These are phyloP conservation scores for Sisyra nigra DNA, from an alignment of 2,888 invertebrate genomes.

Conservation along the genomic window DNA sequence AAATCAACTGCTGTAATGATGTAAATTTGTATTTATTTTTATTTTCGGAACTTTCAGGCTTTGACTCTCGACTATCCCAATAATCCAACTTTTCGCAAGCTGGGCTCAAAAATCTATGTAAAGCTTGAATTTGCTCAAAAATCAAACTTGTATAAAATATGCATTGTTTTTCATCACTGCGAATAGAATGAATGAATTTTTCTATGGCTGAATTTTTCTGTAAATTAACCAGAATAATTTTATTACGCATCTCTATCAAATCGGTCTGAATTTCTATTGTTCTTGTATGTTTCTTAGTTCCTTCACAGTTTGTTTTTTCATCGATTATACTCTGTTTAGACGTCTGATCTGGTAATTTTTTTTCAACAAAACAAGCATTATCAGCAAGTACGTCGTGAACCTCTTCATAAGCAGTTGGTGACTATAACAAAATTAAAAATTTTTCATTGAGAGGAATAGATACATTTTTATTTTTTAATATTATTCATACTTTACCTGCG, in stretches of 20 bases:
- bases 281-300: too few species aligned
- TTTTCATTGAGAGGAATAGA: neutral
- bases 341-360: too few species aligned
- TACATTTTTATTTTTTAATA: constrained; percentile 2
- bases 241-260: too few species aligned
- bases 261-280: too few species aligned
- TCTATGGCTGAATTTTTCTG: constrained; percentile 10
- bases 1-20: constrained; percentile 10
- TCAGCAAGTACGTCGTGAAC: too few species aligned
- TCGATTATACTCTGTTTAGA: too few species aligned
- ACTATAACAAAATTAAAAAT: constrained; percentile 9
- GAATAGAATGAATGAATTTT: constrained; percentile 8
- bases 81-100: constrained; percentile 9
- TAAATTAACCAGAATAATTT: constrained; percentile 9
- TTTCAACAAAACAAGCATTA: too few species aligned
- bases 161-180: constrained; percentile 9
- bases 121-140: constrained; percentile 9
- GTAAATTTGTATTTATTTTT: constrained; percentile 8
- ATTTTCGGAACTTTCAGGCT: constrained; percentile 7
- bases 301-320: too few species aligned
- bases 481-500: constrained; percentile 9
- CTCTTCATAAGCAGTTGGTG: constrained; percentile 8
- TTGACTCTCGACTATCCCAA: constrained; percentile 7
- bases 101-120: constrained; percentile 10
- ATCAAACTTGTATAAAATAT: constrained; percentile 10